These are phyloP conservation scores for Athrips mouffetella DNA, from an alignment of 2,888 invertebrate species.

Conservation along the genomic window DNA sequence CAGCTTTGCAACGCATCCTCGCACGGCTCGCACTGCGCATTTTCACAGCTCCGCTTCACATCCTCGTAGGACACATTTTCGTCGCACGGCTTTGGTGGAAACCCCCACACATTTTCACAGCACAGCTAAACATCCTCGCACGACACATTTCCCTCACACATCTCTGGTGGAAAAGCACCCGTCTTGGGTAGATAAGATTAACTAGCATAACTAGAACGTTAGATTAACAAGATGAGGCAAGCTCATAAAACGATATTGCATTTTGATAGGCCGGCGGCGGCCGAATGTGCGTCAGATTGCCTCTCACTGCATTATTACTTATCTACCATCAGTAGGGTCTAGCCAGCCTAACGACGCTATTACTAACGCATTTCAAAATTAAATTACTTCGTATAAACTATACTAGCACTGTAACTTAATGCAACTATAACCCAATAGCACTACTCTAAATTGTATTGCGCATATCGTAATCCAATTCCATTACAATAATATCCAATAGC, in stretches of 20 bases:
- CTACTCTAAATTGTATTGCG: conserved; percentile 2
- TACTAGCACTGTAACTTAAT: neutral
- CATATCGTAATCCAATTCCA: conserved; percentile 6
- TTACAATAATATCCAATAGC: neutral
- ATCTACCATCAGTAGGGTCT: conserved; percentile 31
- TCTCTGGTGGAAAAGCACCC: too few relatives aligned
- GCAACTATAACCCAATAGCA: neutral
- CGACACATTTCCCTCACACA: too few relatives aligned
- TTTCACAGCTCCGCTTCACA: too few relatives aligned
- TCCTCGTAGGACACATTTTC: too few relatives aligned
- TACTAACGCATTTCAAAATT: conserved; percentile 10
- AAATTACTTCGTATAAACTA: neutral
- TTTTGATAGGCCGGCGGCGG: conserved; percentile 50
- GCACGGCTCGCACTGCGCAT: too few relatives aligned
- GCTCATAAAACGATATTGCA: conserved; percentile 58
- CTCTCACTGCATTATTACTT: conserved; percentile 53
- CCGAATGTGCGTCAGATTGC: conserved; percentile 43
- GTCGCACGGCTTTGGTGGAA: too few relatives aligned
- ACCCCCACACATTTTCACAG: too few relatives aligned
- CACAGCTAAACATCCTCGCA: too few relatives aligned
- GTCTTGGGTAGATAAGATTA: neutral
- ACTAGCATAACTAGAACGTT: conserved; percentile 29
- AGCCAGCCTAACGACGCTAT: conserved; percentile 7
- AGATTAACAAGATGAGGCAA: conserved; percentile 40
- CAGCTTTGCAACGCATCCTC: too few relatives aligned